phyloP scores from a whole-genome alignment of 2,113 vertebrate species.

The Leucopsar rothschildi region DNA sequence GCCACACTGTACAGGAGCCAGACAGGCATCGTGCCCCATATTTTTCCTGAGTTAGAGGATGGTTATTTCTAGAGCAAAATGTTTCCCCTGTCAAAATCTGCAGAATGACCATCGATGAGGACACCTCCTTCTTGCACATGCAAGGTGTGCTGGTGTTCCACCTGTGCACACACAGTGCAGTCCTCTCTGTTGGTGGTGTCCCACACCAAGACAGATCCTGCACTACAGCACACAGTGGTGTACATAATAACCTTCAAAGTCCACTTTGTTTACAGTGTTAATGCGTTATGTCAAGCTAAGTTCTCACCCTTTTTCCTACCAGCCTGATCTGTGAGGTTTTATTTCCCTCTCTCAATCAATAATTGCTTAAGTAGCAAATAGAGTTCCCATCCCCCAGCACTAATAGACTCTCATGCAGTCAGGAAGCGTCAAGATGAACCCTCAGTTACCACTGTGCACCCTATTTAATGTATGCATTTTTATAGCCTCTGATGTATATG shows the following conservation, averaged over 20 bases:
- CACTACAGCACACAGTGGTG: background rate
- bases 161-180: background rate
- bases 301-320: constrained; percentile 57
- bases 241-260: constrained; percentile 20
- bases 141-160: background rate
- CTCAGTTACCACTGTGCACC: background rate
- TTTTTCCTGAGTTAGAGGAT: background rate
- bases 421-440: constrained; percentile 24
- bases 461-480: constrained; percentile 52
- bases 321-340: constrained; percentile 26
- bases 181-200: background rate
- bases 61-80: background rate
- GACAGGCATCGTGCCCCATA: background rate
- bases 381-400: background rate
- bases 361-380: constrained; percentile 47
- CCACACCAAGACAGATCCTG: background rate
- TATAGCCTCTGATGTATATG: constrained; percentile 46
- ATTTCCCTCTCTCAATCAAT: constrained; percentile 60
- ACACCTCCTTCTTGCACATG: background rate
- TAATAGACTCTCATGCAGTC: constrained; percentile 19
- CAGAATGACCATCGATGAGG: background rate
- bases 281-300: constrained; percentile 30
- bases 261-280: constrained; percentile 12
- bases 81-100: background rate
- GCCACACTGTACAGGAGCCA: background rate